Percentiles rank a stretch among this genome's conserved stretches.
Evolutionary conservation across 1,140 invertebrate genomes (phyloP).

Genomic region (Nixonia krombeini): DNA sequence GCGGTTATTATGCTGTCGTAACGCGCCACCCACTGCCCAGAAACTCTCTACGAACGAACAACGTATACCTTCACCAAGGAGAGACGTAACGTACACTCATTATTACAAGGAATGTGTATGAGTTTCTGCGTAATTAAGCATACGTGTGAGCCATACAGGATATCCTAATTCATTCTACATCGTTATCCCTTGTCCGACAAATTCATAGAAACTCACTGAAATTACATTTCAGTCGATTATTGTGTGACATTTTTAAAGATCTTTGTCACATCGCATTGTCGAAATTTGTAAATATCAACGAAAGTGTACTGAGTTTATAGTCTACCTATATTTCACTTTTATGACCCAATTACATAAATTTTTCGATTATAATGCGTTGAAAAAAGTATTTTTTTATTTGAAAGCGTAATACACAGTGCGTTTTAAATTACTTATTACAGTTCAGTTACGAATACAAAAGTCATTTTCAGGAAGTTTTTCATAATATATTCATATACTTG

Average conservation of each 20-base stretch:
- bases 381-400: no score
- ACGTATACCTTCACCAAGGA: background rate
- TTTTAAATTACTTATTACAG: no score
- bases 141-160: slow-evolving; percentile 20
- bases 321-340: no score
- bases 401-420: no score
- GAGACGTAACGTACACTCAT: slow-evolving; percentile 32
- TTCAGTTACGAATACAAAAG: no score
- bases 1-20: slow-evolving; percentile 16
- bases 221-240: slow-evolving; percentile 1
- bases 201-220: slow-evolving; percentile 18
- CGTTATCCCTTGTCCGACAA: slow-evolving; percentile 39
- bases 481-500: no score
- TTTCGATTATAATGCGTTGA: no score
- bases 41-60: slow-evolving; percentile 21
- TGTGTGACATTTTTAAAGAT: background rate
- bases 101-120: slow-evolving; percentile 27
- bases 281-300: background rate
- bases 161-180: slow-evolving; percentile 31
- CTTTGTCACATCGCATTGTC: background rate
- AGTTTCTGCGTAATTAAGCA: slow-evolving; percentile 36
- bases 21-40: slow-evolving; percentile 8
- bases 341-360: no score
- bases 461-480: no score
- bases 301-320: no score